A percentile compares a stretch with the other conserved stretches of the same genome.
These are phyloP conservation scores for Phortica variegata DNA, from an alignment of 1,140 invertebrate species.

Conservation along the genomic window DNA sequence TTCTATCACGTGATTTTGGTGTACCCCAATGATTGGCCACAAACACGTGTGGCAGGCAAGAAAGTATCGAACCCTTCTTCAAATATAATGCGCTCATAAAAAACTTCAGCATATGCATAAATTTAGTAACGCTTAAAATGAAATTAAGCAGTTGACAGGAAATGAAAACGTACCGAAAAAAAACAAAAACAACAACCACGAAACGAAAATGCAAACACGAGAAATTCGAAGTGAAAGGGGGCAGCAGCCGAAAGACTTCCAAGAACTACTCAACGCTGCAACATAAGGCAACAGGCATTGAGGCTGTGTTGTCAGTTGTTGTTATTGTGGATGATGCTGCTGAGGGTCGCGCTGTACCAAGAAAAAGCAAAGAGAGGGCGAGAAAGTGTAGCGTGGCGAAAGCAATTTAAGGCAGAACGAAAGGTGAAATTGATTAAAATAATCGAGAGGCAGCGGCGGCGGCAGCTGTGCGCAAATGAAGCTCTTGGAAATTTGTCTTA, in stretches of 20 bases:
- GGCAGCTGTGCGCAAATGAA: conserved; percentile 24
- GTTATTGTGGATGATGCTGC: too few relatives aligned
- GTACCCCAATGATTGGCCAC: background rate
- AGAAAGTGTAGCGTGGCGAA: conserved; percentile 30
- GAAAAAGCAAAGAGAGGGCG: background rate
- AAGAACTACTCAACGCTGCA: too few relatives aligned
- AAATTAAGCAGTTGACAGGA: conserved; percentile 23
- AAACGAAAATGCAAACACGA: too few relatives aligned
- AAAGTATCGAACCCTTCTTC: background rate
- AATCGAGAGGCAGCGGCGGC: too few relatives aligned
- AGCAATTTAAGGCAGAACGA: conserved; percentile 38
- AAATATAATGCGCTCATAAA: conserved; percentile 1
- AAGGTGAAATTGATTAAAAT: conserved; percentile 19
- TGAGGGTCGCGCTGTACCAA: too few relatives aligned
- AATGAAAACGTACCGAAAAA: conserved; percentile 27
- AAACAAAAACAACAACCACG: too few relatives aligned
- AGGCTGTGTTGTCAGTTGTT: too few relatives aligned
- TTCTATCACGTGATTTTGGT: background rate
- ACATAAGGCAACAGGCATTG: too few relatives aligned
- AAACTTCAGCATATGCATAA: conserved; percentile 32
- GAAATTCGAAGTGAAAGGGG: too few relatives aligned
- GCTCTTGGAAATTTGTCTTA: background rate
- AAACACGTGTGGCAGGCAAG: background rate
- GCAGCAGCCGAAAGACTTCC: too few relatives aligned
- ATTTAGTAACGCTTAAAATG: conserved; percentile 22